Conservation (phyloP, 2,113 vertebrate genomes). For the Furnarius figulus region DNA sequence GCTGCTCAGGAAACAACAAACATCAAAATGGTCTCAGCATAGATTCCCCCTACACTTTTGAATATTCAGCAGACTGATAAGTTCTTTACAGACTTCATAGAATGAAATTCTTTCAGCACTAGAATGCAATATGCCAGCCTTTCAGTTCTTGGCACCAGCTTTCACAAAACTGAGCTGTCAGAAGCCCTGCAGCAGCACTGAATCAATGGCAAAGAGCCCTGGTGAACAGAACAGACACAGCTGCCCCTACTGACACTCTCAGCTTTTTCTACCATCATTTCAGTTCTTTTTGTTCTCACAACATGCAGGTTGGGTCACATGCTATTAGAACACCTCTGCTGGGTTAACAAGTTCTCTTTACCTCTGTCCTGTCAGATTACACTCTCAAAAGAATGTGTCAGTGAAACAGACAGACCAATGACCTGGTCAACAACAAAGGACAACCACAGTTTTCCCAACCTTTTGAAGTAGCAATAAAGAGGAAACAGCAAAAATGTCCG, state of each 20-base stretch:
- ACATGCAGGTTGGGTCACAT: background rate
- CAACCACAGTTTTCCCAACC: background rate
- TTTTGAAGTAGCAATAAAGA: background rate
- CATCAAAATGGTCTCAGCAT: background rate
- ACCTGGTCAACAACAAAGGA: background rate
- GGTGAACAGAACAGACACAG: background rate
- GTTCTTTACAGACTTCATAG: background rate
- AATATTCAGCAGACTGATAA: background rate
- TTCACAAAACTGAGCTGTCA: background rate
- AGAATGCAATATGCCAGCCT: background rate
- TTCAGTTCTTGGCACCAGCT: background rate
- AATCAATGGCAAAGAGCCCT: background rate
- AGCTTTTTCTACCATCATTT: background rate
- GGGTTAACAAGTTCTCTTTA: background rate
- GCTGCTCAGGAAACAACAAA: background rate
- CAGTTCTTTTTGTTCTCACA: background rate
- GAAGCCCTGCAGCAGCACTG: background rate
- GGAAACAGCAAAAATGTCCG: background rate
- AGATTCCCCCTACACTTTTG: background rate
- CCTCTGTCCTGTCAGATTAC: background rate
- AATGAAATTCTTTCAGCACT: background rate
- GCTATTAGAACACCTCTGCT: background rate
- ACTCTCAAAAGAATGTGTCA: background rate
- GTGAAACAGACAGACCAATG: background rate
- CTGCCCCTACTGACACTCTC: background rate